phyloP scores from a whole-genome alignment of 2,797 vertebrate genomes.

The Epinephelus coioides region DNA sequence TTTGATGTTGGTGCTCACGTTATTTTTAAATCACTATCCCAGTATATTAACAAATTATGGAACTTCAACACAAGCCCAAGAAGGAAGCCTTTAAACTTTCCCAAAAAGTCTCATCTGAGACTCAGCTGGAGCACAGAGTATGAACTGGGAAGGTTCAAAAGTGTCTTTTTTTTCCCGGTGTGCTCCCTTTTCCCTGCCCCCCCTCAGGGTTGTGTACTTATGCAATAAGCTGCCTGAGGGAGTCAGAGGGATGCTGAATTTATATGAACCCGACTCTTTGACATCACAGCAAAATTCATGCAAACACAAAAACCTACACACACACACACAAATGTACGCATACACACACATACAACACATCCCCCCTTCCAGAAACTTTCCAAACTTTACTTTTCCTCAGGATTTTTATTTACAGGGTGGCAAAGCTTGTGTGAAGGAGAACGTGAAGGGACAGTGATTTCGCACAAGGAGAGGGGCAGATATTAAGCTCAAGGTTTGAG shows the following conservation, averaged over 20 bases:
- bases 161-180: background rate
- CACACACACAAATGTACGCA: slow-evolving; percentile 14
- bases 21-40: slow-evolving; percentile 16
- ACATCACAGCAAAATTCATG: slow-evolving; percentile 54
- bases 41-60: slow-evolving; percentile 20
- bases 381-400: slow-evolving; percentile 38
- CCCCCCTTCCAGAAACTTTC: slow-evolving; percentile 25
- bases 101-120: slow-evolving; percentile 28
- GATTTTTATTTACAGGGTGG: slow-evolving; percentile 18
- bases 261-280: slow-evolving; percentile 61
- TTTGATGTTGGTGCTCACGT: background rate
- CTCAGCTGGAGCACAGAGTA: slow-evolving; percentile 21
- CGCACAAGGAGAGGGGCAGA: slow-evolving; percentile 13
- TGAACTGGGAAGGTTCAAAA: slow-evolving; percentile 54
- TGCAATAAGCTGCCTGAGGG: slow-evolving; percentile 66
- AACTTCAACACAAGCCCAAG: slow-evolving; percentile 12
- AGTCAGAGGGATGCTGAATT: slow-evolving; percentile 63
- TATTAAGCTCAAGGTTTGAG: slow-evolving; percentile 24
- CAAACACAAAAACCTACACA: slow-evolving; percentile 42
- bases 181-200: slow-evolving; percentile 20
- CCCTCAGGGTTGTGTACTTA: slow-evolving; percentile 55
- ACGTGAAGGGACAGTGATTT: slow-evolving; percentile 28
- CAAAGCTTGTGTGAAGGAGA: background rate
- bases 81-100: slow-evolving; percentile 24
- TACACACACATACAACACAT: background rate